Evolutionary conservation across 2,888 invertebrate species (phyloP), one percentile per base, ranked within the genome.

Genomic region (Nephrotoma flavescens): DNA sequence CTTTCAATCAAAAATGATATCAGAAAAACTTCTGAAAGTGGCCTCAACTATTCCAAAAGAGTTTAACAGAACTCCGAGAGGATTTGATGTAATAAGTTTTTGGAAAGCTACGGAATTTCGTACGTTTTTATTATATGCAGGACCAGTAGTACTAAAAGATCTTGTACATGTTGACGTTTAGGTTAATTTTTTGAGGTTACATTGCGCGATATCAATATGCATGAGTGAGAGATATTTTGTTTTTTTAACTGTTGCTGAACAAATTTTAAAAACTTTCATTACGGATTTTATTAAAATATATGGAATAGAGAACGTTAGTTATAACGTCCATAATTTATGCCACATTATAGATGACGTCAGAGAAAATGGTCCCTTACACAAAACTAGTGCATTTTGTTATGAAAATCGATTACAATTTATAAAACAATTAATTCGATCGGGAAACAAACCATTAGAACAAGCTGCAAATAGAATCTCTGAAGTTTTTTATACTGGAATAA

Each of bases 401-500:
- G 86, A 86, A 47, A 86, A 86, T 45, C 44, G 47, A 45, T 57
- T 87, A 5, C 71, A 86, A 86, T 86, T 86, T 83, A 2, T 87
- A 52, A 86, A 87, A 47, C 86, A 86, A 2, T 41, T 4, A 47
- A 12, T 86, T 31, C 71, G 87, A 19, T 87, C 83, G 1, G 86
- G 86, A n/a, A 87, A 87, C 44, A 87, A 19, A 42, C 86, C 86
- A 42, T 47, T 87, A 83, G 87, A 86, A 6, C 87, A 87, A 87
- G 86, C 86, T 45, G 87, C 87, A n/a, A 87, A 85, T 42, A 85
- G 71, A 86, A 42, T 47, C 3, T 44, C 42, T n/a, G 86, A 86
- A 86, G 6, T 19, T 44, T 86, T 44, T 86, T 15, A 12, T 3
- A 42, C n/a, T 45, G 19, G 45, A 11, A 45, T 44, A n/a, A 12